Evolutionary conservation across 92 coral and sea anemone genomes (phyloP), one percentile per base, ranked within the genome.

Genomic region (Zoanthus solanderi): DNA sequence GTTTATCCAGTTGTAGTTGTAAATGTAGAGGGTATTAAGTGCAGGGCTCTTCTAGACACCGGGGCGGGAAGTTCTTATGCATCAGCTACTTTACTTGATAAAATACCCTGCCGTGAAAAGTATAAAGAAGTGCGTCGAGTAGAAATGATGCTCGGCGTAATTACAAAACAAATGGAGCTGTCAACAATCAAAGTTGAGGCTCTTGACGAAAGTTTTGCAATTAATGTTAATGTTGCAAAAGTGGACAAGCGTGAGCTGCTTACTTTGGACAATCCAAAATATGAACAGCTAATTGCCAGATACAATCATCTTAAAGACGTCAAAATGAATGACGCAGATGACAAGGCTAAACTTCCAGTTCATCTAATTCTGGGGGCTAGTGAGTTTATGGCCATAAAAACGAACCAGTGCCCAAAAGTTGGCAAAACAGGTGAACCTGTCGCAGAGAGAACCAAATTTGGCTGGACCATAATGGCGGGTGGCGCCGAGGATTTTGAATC

Each of bases 61-160:
- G 91, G 91, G 15, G 87, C 95, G 28, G 90, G 90, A 29, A 92
- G 77, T 79, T 89, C 94, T 14, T 89, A 78, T 66, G 89, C 78
- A 0, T 84, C 92, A 34, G 79, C 82, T 9, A 77, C 78, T 7
- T 76, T 79, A 13, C 47, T 92, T 1, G 68, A 85, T 29, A 31
- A 57, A 5, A 48, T 89, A 5, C 85, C 81, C 8, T 76, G 56
- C 53, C 81, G 74, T 1, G 17, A 56, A n/a, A 18, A 34, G 57
- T 50, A 18, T 6, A 75, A 56, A 75, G 91, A 91, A 56, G 48
- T 71, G 14, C 32, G 83, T 69, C 83, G 69, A 46, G 84, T 91
- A 61, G 91, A 87, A 69, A 91, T 87, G 93, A 91, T 91, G 88
- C 86, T 91, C 28, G 86, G 90, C 30, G 37, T 66, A 18, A 77